Base-by-base conservation (phyloP, 2,113 vertebrate genomes). In the Melanostigma gelatinosum region DNA sequence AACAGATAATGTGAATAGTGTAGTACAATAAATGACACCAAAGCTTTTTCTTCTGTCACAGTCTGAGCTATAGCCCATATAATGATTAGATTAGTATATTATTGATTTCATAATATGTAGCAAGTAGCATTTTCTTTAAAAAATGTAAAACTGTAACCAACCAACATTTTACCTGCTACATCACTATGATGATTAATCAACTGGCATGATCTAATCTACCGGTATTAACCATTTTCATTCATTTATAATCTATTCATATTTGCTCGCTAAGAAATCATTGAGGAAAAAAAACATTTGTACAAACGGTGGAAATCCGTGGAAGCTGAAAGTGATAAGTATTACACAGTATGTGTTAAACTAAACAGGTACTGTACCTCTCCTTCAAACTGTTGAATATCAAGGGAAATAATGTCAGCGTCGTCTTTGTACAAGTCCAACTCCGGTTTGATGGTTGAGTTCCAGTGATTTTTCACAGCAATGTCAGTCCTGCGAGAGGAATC, bases 401-500 rank as follows among this genome's bases (percentile, higher is more conserved):
- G 0, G 61, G 94, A 80, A 75, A 93, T 71, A 79, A 82, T 93
- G 80, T 96, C 95, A 18, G 74, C 70, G 3, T 81, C 64, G 8
- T 96, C 95, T 34, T 82, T 95, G 72, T 94, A 97, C 4, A 87
- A 85, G 36, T 96, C 97, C 0, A 92, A 93, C 84, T 97, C 96
- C 63, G 95, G 92, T 87, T 95, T 97, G 85, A 99, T 95, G 55
- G 95, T 95, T 1, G 94, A 94, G 85, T 98, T 97, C 97, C 97
- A 99, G 90, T 96, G 98, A 91, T 97, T 99, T 90, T 97, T 99
- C 82, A 99, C 96, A 65, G 97, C 94, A 54, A 97, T 97, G 83
- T 98, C 97, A 0, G 97, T 97, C 90, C 98, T 99, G 83, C 16
- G 40, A 79, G 29, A 54, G 4, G 16, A 77, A 78, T 16, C 1